Percentiles rank a stretch among this genome's conserved stretches.
phyloP scores from a whole-genome alignment of 2,888 invertebrate species.

The Mesorhabditis belari region DNA sequence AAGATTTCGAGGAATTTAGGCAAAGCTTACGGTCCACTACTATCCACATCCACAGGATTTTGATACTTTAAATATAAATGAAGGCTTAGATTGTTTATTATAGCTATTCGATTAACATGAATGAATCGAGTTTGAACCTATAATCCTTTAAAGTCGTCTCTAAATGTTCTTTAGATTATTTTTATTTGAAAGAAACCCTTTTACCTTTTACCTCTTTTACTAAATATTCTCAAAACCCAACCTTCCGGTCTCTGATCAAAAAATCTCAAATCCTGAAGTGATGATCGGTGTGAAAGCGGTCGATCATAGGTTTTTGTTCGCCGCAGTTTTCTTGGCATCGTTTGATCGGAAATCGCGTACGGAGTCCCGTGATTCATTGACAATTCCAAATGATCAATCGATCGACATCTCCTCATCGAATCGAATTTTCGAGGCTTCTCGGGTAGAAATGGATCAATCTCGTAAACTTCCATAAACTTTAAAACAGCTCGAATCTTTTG shows the following conservation, averaged over 20 bases:
- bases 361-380: neutral
- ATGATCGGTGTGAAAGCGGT: constrained; percentile 1
- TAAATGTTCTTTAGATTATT: neutral
- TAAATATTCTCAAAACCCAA: no score
- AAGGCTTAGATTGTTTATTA: neutral
- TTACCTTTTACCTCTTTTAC: neutral
- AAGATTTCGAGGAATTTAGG: no score
- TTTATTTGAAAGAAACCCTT: neutral
- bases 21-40: no score
- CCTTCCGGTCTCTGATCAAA: neutral
- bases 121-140: neutral
- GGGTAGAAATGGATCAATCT: constrained; percentile 9
- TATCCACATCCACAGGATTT: no score
- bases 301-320: neutral
- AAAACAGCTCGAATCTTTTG: constrained; percentile 9
- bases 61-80: neutral
- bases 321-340: neutral
- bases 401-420: neutral
- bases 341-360: neutral
- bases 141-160: neutral
- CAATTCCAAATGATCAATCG: neutral
- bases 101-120: constrained; percentile 10
- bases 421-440: neutral
- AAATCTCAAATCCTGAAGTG: neutral
- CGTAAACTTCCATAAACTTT: constrained; percentile 9